Conservation (phyloP, 2,797 vertebrate species). For the Distichodus sexfasciatus region DNA sequence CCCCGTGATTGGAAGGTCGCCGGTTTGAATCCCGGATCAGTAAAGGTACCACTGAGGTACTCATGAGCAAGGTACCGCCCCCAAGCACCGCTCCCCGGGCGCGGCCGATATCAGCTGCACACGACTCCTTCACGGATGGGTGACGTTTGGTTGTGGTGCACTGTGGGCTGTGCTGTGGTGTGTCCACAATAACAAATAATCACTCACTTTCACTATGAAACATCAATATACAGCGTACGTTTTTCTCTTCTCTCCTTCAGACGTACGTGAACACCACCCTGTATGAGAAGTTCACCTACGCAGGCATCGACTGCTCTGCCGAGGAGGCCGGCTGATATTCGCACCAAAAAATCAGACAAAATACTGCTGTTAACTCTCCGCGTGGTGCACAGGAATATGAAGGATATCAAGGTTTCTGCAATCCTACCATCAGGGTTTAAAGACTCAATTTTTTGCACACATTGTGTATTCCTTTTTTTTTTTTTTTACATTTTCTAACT, state of each 20-base stretch:
- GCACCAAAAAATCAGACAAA: neutral
- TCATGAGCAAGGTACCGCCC: no score
- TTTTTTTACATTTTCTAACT: constrained; percentile 28
- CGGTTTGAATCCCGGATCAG: no score
- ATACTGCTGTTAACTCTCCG: neutral
- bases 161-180: no score
- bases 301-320: constrained; percentile 86
- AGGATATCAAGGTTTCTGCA: constrained; percentile 27
- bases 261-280: constrained; percentile 87
- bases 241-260: constrained; percentile 56
- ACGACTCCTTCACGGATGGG: no score
- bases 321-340: constrained; percentile 80
- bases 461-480: constrained; percentile 52
- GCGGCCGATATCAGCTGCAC: no score
- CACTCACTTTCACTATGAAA: no score
- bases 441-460: constrained; percentile 51
- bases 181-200: no score
- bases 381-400: constrained; percentile 7
- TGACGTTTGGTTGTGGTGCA: neutral
- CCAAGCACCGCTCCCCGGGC: no score
- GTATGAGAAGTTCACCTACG: constrained; percentile 87
- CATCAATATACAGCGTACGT: neutral
- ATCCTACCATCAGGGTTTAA: constrained; percentile 48
- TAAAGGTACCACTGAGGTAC: no score
- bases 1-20: no score